phyloP scores from a whole-genome alignment of 2,797 vertebrate genomes.

The Sylvilagus floridanus region DNA sequence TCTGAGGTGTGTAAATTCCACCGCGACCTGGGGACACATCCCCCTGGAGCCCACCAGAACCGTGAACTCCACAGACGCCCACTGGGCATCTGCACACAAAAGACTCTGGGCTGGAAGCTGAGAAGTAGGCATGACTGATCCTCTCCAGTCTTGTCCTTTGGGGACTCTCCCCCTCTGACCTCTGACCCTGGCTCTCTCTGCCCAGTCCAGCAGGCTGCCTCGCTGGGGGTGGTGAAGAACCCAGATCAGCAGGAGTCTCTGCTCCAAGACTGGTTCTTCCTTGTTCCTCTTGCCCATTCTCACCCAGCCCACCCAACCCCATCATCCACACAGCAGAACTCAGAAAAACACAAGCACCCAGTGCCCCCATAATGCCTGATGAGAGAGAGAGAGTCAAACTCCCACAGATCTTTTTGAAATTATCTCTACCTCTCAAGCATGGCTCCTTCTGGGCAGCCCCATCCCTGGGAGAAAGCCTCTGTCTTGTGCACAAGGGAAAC shows the following conservation, averaged over 20 bases:
- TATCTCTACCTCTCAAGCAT: background rate
- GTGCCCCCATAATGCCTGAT: background rate
- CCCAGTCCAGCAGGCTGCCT: too few relatives aligned
- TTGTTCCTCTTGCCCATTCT: background rate
- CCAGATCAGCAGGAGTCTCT: background rate
- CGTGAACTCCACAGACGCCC: background rate
- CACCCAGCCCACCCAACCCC: background rate
- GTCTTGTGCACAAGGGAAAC: background rate
- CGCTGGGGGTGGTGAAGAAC: fast-evolving
- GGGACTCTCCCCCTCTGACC: background rate
- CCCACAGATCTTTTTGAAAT: background rate
- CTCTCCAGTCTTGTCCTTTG: background rate
- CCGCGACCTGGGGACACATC: background rate
- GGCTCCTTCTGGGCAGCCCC: background rate
- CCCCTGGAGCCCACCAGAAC: background rate
- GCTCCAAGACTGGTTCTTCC: background rate
- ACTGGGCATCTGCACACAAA: fast-evolving
- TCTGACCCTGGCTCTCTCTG: background rate
- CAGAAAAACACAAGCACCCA: background rate
- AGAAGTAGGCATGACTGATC: fast-evolving
- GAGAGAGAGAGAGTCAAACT: background rate
- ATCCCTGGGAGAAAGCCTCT: background rate
- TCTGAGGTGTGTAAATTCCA: background rate
- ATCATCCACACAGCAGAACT: background rate
- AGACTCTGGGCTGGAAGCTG: background rate